Evolutionary conservation across 2,797 vertebrate species (phyloP), one percentile per base, ranked within the genome.

Genomic region (Sebastes taczanowskii): DNA sequence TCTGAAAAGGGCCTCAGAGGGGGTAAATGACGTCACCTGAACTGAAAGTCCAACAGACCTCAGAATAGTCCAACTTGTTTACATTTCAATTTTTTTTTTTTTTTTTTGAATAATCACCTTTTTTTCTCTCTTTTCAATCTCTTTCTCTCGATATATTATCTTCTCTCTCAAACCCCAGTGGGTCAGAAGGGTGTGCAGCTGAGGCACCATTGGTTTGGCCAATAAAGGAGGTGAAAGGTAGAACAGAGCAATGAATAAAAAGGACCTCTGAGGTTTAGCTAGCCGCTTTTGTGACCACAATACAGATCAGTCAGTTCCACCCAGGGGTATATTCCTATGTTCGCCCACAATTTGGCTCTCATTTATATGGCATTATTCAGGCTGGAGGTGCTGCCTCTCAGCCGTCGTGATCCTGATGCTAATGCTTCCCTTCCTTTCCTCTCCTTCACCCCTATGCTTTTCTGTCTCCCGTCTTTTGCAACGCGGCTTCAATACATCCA

Each of bases 291-390:
- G 46, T 60, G 42, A 69, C 58, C 61, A 46, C 25, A 76, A 10
- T n/a, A n/a, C 58, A 64, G 63, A 86, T 83, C 42, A 75, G 58
- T 80, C 42, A 49, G 8, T 75, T 32, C 13, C 71, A 77, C 52
- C n/a, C 32, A 34, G 52, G 79, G 30, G 11, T 23, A 30, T 42
- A 60, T 71, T 76, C 55, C 56, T 75, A 52, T 58, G 53, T 70
- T 60, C 65, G 73, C 25, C 63, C 60, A 58, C 60, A 13, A 74
- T 78, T 75, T 78, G 20, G 14, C 30, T 81, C 53, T 83, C 78
- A 77, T 88, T 89, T 70, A 53, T 88, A 42, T 71, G 38, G 61
- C 75, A 71, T 78, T 67, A 78, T 42, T 82, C 65, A 27, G 64
- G 35, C 71, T 68, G 59, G 53, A 66, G 60, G 30, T 77, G 32